phyloP scores from a whole-genome alignment of 2,797 vertebrate genomes.

The Aldrovandia affinis region DNA sequence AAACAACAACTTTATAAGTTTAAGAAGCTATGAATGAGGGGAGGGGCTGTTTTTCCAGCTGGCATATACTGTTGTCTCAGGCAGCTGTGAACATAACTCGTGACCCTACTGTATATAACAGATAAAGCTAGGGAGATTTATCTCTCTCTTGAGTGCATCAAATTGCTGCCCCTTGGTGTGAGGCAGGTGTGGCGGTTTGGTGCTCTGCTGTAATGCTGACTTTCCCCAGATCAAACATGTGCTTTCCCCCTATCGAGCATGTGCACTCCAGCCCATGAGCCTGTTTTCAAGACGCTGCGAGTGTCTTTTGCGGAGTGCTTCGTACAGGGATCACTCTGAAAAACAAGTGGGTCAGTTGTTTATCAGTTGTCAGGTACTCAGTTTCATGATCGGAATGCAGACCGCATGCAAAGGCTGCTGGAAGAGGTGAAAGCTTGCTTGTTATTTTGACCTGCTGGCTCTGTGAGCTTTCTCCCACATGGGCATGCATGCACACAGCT shows the following conservation, averaged over 20 bases:
- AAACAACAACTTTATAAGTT: neutral
- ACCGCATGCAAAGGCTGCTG: slow-evolving; percentile 77
- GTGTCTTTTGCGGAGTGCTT: slow-evolving; percentile 47
- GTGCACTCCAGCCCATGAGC: neutral
- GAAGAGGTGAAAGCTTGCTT: slow-evolving; percentile 75
- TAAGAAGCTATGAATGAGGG: neutral
- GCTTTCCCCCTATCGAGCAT: neutral
- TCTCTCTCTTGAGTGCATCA: neutral
- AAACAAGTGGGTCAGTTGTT: slow-evolving; percentile 83
- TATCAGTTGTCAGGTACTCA: slow-evolving; percentile 80
- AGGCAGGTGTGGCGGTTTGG: neutral
- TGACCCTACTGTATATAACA: neutral
- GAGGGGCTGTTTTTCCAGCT: slow-evolving; percentile 1
- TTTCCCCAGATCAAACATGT: neutral
- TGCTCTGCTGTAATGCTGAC: neutral
- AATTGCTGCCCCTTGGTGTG: neutral
- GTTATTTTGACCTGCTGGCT: slow-evolving; percentile 71
- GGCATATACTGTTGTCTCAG: neutral
- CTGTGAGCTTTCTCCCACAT: slow-evolving; percentile 12
- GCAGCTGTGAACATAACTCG: neutral
- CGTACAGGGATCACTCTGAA: slow-evolving; percentile 67
- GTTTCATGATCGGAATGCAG: slow-evolving; percentile 78
- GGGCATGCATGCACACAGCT: too few relatives aligned
- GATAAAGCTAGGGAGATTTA: neutral
- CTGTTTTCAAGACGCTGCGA: slow-evolving; percentile 3